These are phyloP conservation scores for Netelia fuscicornis DNA, from an alignment of 2,888 invertebrate genomes.

Conservation along the genomic window DNA sequence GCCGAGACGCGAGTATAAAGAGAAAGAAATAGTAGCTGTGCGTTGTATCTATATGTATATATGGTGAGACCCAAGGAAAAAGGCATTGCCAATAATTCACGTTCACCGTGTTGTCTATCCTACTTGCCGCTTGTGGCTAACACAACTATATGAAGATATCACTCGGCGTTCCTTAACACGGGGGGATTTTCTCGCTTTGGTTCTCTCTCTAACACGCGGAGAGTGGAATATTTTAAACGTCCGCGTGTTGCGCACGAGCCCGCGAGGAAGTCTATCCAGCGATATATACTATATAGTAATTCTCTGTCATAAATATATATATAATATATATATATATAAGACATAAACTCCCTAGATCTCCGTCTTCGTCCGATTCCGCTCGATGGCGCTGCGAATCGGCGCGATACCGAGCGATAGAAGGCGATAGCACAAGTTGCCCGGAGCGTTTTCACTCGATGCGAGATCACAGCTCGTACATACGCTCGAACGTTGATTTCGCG, in stretches of 20 bases:
- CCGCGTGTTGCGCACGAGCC: slow-evolving; percentile 67
- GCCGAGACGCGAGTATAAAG: slow-evolving; percentile 35
- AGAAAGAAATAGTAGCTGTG: slow-evolving; percentile 33
- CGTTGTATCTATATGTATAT: slow-evolving; percentile 5
- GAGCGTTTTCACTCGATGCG: slow-evolving; percentile 23
- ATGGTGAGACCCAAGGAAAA: slow-evolving; percentile 64
- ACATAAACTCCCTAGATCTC: no score
- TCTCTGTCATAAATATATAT: background rate
- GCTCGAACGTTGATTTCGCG: background rate
- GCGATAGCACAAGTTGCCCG: slow-evolving; percentile 39
- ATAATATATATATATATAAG: background rate
- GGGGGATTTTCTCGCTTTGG: slow-evolving; percentile 50
- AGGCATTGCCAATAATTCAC: slow-evolving; percentile 76
- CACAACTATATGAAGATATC: slow-evolving; percentile 80
- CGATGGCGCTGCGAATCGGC: no score
- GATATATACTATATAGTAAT: slow-evolving; percentile 34
- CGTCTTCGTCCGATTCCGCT: no score
- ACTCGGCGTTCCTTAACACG: slow-evolving; percentile 68
- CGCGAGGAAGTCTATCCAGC: slow-evolving; percentile 70
- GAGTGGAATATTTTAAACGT: slow-evolving; percentile 76
- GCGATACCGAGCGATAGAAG: slow-evolving; percentile 35
- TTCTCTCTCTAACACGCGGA: slow-evolving; percentile 55
- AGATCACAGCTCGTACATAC: background rate
- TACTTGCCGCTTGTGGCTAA: slow-evolving; percentile 55
- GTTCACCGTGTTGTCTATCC: slow-evolving; percentile 52